Evolutionary conservation across 2,797 vertebrate genomes (phyloP).

Genomic region (Schizothorax lantsangensis): DNA sequence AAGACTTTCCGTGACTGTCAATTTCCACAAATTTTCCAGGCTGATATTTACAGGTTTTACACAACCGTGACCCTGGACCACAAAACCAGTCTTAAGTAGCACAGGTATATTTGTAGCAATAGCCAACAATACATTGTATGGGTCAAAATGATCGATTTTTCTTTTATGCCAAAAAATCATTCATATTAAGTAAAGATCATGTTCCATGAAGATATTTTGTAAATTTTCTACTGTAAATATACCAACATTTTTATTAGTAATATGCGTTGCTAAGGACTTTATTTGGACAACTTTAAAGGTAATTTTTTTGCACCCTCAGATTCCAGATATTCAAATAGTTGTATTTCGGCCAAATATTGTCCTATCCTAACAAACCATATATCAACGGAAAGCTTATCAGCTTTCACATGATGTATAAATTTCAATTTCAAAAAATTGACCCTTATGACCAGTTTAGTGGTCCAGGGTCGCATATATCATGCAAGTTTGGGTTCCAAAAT

Average conservation of each 20-base stretch:
- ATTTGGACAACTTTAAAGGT: background rate
- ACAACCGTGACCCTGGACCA: background rate
- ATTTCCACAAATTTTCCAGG: background rate
- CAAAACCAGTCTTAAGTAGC: background rate
- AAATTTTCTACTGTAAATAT: background rate
- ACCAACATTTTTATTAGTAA: background rate
- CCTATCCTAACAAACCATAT: background rate
- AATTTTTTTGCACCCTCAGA: background rate
- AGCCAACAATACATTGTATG: background rate
- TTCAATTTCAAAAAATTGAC: background rate
- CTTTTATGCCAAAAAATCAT: background rate
- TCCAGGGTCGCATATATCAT: background rate
- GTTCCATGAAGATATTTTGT: background rate
- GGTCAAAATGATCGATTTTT: background rate
- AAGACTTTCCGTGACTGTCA: background rate
- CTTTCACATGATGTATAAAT: background rate
- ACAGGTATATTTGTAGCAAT: background rate
- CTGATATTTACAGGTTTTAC: background rate
- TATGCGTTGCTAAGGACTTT: background rate
- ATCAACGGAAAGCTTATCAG: background rate
- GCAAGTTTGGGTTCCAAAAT: background rate
- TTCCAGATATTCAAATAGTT: background rate
- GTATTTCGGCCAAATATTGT: background rate
- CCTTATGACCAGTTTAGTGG: background rate
- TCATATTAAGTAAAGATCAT: background rate